These are phyloP conservation scores for Drosophila pseudoananassae DNA, from an alignment of 1,140 invertebrate species.

Conservation along the genomic window DNA sequence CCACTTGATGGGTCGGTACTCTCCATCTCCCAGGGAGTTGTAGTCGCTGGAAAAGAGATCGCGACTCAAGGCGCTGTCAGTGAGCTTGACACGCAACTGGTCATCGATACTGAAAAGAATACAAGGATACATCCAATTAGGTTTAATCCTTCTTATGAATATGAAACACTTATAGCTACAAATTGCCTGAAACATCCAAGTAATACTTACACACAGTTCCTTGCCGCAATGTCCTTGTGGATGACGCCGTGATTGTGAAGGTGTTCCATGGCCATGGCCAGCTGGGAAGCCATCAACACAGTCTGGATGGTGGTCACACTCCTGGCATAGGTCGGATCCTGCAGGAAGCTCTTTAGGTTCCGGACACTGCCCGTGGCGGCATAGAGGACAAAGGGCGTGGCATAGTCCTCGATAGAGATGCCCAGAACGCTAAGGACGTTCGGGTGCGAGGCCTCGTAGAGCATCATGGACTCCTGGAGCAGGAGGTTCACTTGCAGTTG, in stretches of 20 bases:
- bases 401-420: constrained; percentile 94
- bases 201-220: constrained; percentile 91
- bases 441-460: constrained; percentile 93
- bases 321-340: constrained; percentile 85
- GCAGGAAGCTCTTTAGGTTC: constrained; percentile 94
- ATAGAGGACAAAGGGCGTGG: constrained; percentile 94
- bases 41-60: constrained; percentile 98
- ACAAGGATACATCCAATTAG: not conserved
- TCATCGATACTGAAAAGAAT: constrained; percentile 88
- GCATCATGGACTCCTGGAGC: constrained; percentile 93
- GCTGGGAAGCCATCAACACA: constrained; percentile 96
- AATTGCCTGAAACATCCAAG: too few species aligned
- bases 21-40: constrained; percentile 96
- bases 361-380: constrained; percentile 91
- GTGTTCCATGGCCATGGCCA: constrained; percentile 91
- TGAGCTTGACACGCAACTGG: constrained; percentile 94
- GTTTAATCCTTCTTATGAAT: not conserved
- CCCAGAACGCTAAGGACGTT: constrained; percentile 93
- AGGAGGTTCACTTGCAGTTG: constrained; percentile 92
- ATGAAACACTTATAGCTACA: too few species aligned
- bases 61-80: constrained; percentile 95
- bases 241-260: constrained; percentile 95
- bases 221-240: constrained; percentile 95
- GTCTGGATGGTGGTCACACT: constrained; percentile 96
- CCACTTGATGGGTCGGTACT: constrained; percentile 98